Evolutionary conservation across 2,888 invertebrate species (phyloP), one percentile per base, ranked within the genome.

Genomic region (Carabus problematicus): DNA sequence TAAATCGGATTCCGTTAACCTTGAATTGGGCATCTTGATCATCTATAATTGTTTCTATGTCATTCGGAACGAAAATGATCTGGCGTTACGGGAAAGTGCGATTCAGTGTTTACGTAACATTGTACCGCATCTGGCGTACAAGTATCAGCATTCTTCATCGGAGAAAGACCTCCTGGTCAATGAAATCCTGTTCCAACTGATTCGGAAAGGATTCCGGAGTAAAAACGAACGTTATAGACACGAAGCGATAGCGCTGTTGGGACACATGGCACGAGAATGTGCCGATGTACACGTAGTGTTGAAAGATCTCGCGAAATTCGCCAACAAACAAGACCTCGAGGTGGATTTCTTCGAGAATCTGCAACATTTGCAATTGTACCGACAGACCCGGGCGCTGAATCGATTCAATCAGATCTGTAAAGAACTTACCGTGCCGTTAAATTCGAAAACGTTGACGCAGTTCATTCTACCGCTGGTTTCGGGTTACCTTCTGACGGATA

Each of bases 271-370:
- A 0, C 85, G 91, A 73, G 89, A 92, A 79, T 92, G 92, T 77
- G 83, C 89, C 0, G 85, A 87, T 0, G 83, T 87, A 0, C 91
- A 94, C 79, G 87, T 89, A 1, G 86, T 93, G 0, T 80, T 94
- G 1, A 83, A 85, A 14, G 93, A 94, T 82, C 82, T 94, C 66
- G 84, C 87, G n/a, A 81, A 85, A 42, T 82, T 93, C 41, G 85
- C 88, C 0, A 90, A 91, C 76, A 86, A 88, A 79, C 82, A 81
- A 56, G 95, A 98, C 79, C 80, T 85, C 8, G 97, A 98, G 80
- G 90, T 92, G 0, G 97, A 98, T 81, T 97, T 98, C 85, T 98
- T 97, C 79, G 94, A 95, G 77, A 98, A 97, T 79, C 89, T 97
- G 77, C 88, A 89, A 29, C 97, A 98, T 82, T 81, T 94, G 55